These are phyloP conservation scores for Tillus elongatus DNA, from an alignment of 2,888 invertebrate species.

Conservation along the genomic window DNA sequence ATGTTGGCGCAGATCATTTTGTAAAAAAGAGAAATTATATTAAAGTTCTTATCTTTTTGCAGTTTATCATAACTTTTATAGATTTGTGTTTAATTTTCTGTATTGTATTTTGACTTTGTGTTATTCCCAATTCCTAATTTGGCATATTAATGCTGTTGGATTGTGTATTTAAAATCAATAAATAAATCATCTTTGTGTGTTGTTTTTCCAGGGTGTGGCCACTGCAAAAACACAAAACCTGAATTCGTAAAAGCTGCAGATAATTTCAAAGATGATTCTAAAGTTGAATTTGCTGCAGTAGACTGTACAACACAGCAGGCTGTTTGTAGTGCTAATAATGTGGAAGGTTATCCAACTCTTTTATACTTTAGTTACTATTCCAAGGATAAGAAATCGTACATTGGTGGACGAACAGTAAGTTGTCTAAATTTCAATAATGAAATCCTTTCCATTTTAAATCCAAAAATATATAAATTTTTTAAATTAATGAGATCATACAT, in stretches of 20 bases:
- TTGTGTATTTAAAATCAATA: no score
- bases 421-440: neutral
- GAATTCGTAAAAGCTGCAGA: slow-evolving; percentile 69
- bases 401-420: slow-evolving; percentile 64
- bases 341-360: slow-evolving; percentile 78
- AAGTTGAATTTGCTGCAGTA: slow-evolving; percentile 71
- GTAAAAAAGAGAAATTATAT: no score
- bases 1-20: no score
- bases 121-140: no score
- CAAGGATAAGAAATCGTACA: slow-evolving; percentile 58
- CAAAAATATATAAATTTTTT: no score
- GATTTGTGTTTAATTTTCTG: no score
- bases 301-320: slow-evolving; percentile 62
- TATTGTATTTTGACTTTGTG: no score
- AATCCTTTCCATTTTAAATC: neutral
- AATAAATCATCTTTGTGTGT: no score
- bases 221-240: slow-evolving; percentile 81
- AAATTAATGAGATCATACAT: no score
- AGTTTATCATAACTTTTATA: no score
- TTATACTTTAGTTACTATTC: slow-evolving; percentile 78
- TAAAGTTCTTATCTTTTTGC: no score
- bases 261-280: slow-evolving; percentile 63
- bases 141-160: no score
- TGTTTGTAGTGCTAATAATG: slow-evolving; percentile 60
- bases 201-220: slow-evolving; percentile 81